A percentile compares a stretch with the other conserved stretches of the same genome.
These are phyloP conservation scores for Gonioctena quinquepunctata DNA, from an alignment of 1,140 invertebrate species.

Conservation along the genomic window DNA sequence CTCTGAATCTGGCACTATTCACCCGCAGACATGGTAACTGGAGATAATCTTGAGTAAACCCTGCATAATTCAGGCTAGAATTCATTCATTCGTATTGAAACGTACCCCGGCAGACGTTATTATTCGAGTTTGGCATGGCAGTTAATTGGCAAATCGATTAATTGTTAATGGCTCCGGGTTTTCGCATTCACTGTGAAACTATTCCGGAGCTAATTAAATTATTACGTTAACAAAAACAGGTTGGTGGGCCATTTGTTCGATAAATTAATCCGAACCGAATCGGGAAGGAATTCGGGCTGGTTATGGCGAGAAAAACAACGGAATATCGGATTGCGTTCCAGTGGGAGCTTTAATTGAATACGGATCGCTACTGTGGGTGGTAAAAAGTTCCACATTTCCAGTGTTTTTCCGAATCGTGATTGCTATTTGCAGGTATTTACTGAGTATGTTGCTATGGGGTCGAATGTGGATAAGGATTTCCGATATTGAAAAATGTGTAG, in stretches of 20 bases:
- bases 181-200: not conserved
- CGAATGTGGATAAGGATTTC: too few species aligned
- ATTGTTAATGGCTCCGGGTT: not conserved
- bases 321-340: too few species aligned
- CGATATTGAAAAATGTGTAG: too few species aligned
- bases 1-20: not conserved
- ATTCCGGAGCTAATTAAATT: not conserved
- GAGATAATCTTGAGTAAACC: not conserved
- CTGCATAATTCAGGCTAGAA: not conserved
- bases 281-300: not conserved
- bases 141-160: slow-evolving; percentile 26
- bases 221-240: not conserved
- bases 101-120: not conserved
- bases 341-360: too few species aligned
- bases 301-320: not conserved
- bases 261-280: not conserved
- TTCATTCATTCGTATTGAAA: not conserved
- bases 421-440: too few species aligned
- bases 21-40: not conserved
- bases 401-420: too few species aligned
- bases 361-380: too few species aligned
- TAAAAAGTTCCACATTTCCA: too few species aligned
- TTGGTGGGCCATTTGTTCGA: not conserved
- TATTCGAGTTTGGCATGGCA: not conserved
- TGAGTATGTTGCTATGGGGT: too few species aligned